Conservation (phyloP, 2,888 invertebrate species). For the Punctoribates punctum region DNA sequence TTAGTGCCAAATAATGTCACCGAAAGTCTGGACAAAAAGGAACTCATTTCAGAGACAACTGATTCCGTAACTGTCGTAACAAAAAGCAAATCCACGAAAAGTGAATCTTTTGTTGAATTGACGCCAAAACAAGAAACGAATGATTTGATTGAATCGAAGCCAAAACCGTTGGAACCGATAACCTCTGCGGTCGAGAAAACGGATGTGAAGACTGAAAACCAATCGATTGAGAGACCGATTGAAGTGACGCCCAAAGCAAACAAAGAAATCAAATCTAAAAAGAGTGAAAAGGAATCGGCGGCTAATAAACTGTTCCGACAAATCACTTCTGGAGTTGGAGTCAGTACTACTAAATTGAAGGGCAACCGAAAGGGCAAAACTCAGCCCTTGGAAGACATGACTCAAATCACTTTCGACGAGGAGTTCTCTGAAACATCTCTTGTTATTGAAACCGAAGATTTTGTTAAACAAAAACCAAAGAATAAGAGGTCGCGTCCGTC, state of each 20-base stretch:
- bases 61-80: not conserved
- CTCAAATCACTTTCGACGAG: conserved; percentile 31
- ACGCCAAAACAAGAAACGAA: not conserved
- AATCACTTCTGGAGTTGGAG: conserved; percentile 37
- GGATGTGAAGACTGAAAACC: not conserved
- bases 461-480: conserved; percentile 13
- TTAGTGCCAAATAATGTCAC: not conserved
- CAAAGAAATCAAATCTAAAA: not conserved
- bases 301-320: conserved; percentile 50
- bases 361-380: conserved; percentile 2
- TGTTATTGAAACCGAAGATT: conserved; percentile 30
- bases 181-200: not conserved
- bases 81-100: not conserved
- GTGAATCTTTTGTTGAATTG: not conserved
- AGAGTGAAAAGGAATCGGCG: conserved; percentile 46
- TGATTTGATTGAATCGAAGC: not conserved
- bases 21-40: not conserved
- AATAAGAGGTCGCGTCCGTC: not conserved
- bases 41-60: not conserved
- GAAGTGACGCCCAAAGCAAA: conserved; percentile 17
- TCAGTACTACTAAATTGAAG: not conserved
- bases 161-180: not conserved
- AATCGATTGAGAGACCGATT: conserved; percentile 12
- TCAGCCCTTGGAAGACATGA: conserved; percentile 21
- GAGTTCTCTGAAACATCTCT: conserved; percentile 33